Conservation (phyloP, 1,140 invertebrate species). For the Colletes gigas region DNA sequence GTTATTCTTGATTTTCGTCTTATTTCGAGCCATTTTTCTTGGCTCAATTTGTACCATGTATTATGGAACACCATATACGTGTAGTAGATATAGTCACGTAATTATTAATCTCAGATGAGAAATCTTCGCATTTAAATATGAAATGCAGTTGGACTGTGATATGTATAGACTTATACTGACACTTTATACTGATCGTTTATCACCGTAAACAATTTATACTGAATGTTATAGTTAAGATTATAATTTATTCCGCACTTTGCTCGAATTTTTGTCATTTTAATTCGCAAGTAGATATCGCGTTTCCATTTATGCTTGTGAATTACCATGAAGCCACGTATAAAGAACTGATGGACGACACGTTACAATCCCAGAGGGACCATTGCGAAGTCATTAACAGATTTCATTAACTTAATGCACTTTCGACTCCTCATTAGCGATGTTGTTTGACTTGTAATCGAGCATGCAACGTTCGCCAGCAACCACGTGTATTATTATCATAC, state of each 20-base stretch:
- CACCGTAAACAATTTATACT: not conserved
- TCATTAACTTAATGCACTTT: slow-evolving; percentile 34
- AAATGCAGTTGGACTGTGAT: no score
- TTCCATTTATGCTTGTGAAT: no score
- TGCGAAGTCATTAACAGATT: slow-evolving; percentile 23
- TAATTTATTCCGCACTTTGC: not conserved
- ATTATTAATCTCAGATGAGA: no score
- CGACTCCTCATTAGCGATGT: not conserved
- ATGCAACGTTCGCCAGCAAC: not conserved
- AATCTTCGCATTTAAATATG: no score
- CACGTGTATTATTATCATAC: not conserved
- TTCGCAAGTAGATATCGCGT: not conserved
- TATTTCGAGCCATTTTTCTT: no score
- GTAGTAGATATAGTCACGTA: no score
- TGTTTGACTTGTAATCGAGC: slow-evolving; percentile 4
- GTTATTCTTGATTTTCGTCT: no score
- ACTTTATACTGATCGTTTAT: not conserved
- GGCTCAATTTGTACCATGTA: no score
- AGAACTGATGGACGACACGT: not conserved
- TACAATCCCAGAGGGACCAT: not conserved
- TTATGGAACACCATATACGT: no score
- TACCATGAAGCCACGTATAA: not conserved
- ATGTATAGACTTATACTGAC: not conserved
- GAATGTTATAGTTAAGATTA: not conserved
- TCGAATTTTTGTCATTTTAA: not conserved